phyloP scores from a whole-genome alignment of 2,797 vertebrate species.

The Novumbra hubbsi region DNA sequence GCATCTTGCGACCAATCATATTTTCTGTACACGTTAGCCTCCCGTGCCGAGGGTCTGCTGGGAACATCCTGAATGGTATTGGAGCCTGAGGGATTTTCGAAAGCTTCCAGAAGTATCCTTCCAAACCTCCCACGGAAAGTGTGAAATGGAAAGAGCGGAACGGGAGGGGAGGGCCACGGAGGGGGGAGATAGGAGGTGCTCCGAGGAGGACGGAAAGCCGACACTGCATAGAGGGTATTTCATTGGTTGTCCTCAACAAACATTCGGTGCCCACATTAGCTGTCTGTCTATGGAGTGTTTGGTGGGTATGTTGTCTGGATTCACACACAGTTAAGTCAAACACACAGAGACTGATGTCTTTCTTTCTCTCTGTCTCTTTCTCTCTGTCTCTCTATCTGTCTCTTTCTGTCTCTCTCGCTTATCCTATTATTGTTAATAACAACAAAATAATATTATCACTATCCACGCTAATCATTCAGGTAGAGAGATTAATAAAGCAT shows the following conservation, averaged over 20 bases:
- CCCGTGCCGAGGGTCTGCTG: conserved; percentile 49
- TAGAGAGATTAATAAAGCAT: conserved; percentile 72
- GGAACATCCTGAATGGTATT: conserved; percentile 61
- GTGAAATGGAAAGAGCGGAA: conserved; percentile 27
- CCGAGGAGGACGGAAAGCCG: too few relatives aligned
- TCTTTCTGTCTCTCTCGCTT: conserved; percentile 8
- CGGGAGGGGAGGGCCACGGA: too few relatives aligned
- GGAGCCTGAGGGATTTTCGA: neutral
- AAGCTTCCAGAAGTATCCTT: neutral
- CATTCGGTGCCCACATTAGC: too few relatives aligned
- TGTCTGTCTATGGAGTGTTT: too few relatives aligned
- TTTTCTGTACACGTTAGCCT: conserved; percentile 48
- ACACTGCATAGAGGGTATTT: too few relatives aligned
- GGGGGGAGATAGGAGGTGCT: neutral
- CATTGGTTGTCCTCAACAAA: too few relatives aligned
- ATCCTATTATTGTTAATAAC: conserved; percentile 3
- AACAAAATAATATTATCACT: conserved; percentile 58
- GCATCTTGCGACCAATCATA: conserved; percentile 49
- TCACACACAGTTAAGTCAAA: too few relatives aligned
- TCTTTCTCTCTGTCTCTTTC: neutral
- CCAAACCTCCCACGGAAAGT: too few relatives aligned
- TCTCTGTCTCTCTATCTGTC: neutral
- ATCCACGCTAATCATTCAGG: conserved; percentile 64
- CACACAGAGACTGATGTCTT: neutral
- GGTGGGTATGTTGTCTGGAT: too few relatives aligned